phyloP scores from a whole-genome alignment of 2,113 vertebrate species.

The Cichladusa arquata region DNA sequence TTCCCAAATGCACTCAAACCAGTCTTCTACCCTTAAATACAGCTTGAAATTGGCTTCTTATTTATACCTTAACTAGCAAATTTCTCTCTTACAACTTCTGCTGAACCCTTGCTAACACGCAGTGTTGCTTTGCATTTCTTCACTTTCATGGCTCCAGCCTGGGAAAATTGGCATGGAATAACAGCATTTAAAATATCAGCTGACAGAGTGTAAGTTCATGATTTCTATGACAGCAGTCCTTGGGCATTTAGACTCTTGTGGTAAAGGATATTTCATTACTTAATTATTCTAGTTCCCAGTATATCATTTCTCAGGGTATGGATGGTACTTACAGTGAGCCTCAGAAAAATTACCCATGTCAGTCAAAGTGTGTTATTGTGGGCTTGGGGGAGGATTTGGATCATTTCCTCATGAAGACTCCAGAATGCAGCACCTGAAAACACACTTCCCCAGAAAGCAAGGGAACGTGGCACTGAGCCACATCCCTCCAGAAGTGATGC shows the following conservation, averaged over 20 bases:
- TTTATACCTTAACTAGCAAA: not conserved
- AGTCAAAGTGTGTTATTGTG: not conserved
- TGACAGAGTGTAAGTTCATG: not conserved
- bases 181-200: conserved; percentile 2
- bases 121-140: not conserved
- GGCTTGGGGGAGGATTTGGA: not conserved
- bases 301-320: not conserved
- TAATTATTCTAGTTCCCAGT: not conserved
- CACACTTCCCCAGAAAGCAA: not conserved
- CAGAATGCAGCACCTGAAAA: not conserved
- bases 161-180: not conserved
- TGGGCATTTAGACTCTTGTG: not conserved
- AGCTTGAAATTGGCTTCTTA: not conserved
- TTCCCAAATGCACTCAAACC: not conserved
- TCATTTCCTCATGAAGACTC: not conserved
- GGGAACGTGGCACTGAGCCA: not conserved
- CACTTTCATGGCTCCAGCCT: not conserved
- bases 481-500: not conserved
- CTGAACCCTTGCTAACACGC: not conserved
- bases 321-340: not conserved
- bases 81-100: not conserved
- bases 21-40: not conserved
- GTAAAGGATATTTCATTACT: conserved; percentile 1
- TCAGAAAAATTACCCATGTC: not conserved
- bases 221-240: not conserved